phyloP scores from a whole-genome alignment of 2,888 invertebrate genomes.

The Tachina lurida region DNA sequence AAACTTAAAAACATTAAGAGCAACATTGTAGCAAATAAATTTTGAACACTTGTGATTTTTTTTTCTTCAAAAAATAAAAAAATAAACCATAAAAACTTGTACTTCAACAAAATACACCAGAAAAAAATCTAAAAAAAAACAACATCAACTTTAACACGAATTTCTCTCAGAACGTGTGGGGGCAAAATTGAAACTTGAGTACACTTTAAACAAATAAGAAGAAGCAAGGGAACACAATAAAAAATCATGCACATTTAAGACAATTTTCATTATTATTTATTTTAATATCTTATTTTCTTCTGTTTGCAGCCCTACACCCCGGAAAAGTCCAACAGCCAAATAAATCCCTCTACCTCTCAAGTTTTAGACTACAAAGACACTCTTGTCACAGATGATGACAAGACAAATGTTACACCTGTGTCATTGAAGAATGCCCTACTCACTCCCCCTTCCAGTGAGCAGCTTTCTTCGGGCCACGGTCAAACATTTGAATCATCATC shows the following conservation, averaged over 20 bases:
- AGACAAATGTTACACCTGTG: slow-evolving; percentile 75
- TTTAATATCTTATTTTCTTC: background rate
- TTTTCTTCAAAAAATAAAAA: slow-evolving; percentile 37
- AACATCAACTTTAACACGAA: slow-evolving; percentile 34
- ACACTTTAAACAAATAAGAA: slow-evolving; percentile 8
- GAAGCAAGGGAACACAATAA: background rate
- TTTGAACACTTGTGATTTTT: slow-evolving; percentile 67
- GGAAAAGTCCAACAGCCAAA: slow-evolving; percentile 76
- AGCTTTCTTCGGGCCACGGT: slow-evolving; percentile 70
- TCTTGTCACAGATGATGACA: slow-evolving; percentile 63
- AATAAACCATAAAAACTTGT: slow-evolving; percentile 7
- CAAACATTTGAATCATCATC: slow-evolving; percentile 63
- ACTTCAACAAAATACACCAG: slow-evolving; percentile 21
- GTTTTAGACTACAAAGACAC: slow-evolving; percentile 20
- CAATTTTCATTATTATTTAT: background rate
- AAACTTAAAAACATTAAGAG: slow-evolving; percentile 30
- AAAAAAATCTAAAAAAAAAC: slow-evolving; percentile 40
- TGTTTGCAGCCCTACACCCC: slow-evolving; percentile 77
- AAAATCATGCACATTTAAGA: background rate
- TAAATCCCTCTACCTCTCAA: slow-evolving; percentile 39
- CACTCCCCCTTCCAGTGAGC: slow-evolving; percentile 80
- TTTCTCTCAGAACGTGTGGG: slow-evolving; percentile 39
- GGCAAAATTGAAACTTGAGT: slow-evolving; percentile 51
- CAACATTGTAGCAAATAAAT: slow-evolving; percentile 52
- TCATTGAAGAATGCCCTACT: slow-evolving; percentile 75